phyloP scores from a whole-genome alignment of 2,888 invertebrate genomes.

The Rhabditophanes sp. region DNA sequence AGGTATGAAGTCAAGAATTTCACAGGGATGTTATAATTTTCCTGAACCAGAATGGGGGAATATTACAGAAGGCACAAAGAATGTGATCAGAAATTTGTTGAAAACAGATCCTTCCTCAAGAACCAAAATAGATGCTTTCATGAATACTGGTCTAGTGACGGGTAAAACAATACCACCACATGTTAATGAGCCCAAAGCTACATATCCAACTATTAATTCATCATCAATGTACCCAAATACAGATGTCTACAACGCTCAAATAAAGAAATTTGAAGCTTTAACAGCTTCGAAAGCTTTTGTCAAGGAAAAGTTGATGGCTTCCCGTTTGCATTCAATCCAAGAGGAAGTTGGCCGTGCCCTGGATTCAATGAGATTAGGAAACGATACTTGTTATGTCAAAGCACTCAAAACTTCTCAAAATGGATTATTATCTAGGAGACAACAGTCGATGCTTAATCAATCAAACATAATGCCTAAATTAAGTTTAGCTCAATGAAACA shows the following conservation, averaged over 20 bases:
- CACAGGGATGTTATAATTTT: slow-evolving; percentile 88
- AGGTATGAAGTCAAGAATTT: slow-evolving; percentile 84
- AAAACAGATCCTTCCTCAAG: slow-evolving; percentile 33
- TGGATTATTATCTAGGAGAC: slow-evolving; percentile 8
- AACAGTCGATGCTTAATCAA: too few species aligned
- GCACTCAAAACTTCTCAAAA: slow-evolving; percentile 13
- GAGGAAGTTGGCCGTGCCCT: slow-evolving; percentile 38
- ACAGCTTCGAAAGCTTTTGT: slow-evolving; percentile 14
- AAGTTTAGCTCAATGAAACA: too few species aligned
- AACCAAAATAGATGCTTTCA: slow-evolving; percentile 33
- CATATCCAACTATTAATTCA: too few species aligned
- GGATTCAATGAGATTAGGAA: slow-evolving; percentile 36
- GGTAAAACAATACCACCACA: too few species aligned
- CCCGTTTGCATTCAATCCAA: slow-evolving; percentile 30
- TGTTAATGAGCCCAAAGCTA: too few species aligned
- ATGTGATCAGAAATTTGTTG: slow-evolving; percentile 27
- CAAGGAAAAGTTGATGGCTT: slow-evolving; percentile 30
- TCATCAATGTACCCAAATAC: too few species aligned
- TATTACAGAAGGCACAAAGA: slow-evolving; percentile 63
- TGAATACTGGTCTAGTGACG: slow-evolving; percentile 24
- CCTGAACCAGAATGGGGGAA: slow-evolving; percentile 86
- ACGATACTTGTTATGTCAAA: slow-evolving; percentile 22
- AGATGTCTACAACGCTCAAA: too few species aligned
- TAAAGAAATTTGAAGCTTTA: too few species aligned
- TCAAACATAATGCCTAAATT: too few species aligned